These are phyloP conservation scores for Cydia strobilella DNA, from an alignment of 1,140 invertebrate species.

Conservation along the genomic window DNA sequence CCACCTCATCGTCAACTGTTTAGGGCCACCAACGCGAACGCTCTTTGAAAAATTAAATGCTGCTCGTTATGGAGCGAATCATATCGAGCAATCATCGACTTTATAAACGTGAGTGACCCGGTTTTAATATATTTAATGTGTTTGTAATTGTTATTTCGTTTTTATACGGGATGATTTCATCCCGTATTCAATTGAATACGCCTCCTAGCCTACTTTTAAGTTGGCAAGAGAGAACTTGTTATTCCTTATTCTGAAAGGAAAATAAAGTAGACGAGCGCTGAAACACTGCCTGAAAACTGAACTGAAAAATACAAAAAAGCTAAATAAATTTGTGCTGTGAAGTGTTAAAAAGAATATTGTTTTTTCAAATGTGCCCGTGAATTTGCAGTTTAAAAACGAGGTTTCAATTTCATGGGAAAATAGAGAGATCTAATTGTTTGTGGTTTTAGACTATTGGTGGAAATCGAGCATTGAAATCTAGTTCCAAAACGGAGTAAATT, in stretches of 20 bases:
- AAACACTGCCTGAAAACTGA: background rate
- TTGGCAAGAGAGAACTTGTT: slow-evolving; percentile 8
- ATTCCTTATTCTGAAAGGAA: background rate
- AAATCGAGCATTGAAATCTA: too few relatives aligned
- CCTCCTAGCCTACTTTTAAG: background rate
- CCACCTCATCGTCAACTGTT: too few relatives aligned
- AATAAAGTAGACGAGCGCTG: background rate
- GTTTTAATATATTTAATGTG: too few relatives aligned
- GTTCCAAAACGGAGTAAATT: too few relatives aligned
- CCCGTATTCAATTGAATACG: background rate
- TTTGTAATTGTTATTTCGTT: too few relatives aligned
- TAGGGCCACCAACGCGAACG: too few relatives aligned
- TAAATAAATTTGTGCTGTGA: background rate
- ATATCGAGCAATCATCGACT: too few relatives aligned
- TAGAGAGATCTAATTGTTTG: background rate
- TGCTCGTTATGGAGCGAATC: too few relatives aligned
- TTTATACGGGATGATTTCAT: background rate
- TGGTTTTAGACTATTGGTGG: background rate
- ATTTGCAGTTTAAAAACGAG: background rate
- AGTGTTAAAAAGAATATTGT: background rate
- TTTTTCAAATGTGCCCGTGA: background rate
- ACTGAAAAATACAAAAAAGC: background rate
- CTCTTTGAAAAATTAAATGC: too few relatives aligned
- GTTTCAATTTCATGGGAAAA: slow-evolving; percentile 8
- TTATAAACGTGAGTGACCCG: too few relatives aligned